Conservation (phyloP, 2,888 invertebrate species). For the Rhogogaster chlorosoma region DNA sequence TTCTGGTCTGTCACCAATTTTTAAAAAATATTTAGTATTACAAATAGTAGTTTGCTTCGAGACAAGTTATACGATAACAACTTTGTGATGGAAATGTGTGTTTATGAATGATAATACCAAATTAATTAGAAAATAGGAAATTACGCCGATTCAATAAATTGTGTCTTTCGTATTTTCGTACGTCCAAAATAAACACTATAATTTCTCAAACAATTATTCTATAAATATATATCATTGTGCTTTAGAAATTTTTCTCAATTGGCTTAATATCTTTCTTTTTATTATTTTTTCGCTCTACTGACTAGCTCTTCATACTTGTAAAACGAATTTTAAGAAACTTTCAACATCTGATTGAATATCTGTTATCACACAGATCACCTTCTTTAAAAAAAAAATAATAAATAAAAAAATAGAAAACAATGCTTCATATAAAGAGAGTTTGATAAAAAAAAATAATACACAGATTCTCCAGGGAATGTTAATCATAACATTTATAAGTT, state of each 20-base stretch:
- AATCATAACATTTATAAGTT: background rate
- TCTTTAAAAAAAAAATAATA: too few relatives aligned
- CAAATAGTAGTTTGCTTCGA: background rate
- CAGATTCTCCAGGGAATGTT: background rate
- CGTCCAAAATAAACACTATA: conserved; percentile 17
- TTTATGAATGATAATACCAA: background rate
- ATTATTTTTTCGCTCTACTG: conserved; percentile 10
- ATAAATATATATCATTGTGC: background rate
- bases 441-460: background rate
- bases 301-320: conserved; percentile 23
- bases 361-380: background rate
- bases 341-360: background rate
- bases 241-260: background rate
- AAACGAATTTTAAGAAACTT: conserved; percentile 4
- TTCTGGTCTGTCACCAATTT: background rate
- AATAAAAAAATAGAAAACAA: background rate
- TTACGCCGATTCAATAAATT: conserved; percentile 16
- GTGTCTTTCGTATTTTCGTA: conserved; percentile 47
- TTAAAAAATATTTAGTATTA: background rate
- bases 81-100: conserved; percentile 3
- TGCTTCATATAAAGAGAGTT: conserved; percentile 1
- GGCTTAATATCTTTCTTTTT: background rate
- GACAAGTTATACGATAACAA: background rate
- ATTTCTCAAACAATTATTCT: background rate
- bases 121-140: conserved; percentile 22